Evolutionary conservation across 2,888 invertebrate genomes (phyloP), one percentile per base, ranked within the genome.

Genomic region (Sabellastarte sp.): DNA sequence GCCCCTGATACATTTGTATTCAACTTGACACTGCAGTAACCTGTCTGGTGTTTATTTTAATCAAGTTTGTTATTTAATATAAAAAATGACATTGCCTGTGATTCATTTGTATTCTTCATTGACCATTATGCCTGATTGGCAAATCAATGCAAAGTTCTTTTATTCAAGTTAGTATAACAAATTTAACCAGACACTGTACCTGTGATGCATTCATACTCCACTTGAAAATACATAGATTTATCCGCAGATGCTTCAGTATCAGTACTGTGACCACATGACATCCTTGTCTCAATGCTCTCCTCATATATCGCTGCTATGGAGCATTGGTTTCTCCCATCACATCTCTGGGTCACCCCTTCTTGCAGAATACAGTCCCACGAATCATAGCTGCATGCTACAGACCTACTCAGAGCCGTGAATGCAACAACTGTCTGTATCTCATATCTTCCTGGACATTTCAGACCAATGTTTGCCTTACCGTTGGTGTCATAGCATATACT

Each of bases 341-440:
- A 57, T 32, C 20, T 29, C 20, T 5, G 30, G 32, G 32, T 57
- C 20, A 5, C 3, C 32, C 57, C 57, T 31, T 31, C 57, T n/a
- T 57, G 57, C 3, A 26, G 20, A 29, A 57, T 31, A 31, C 57
- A 57, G 57, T 57, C 57, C 57, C 57, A 57, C 3, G 57, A 26
- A 10, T 57, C 31, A 32, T 57, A 57, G 4, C 30, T 30, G 20
- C 57, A 57, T n/a, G 32, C n/a, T 29, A 20, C 31, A 10, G 57
- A 30, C 1, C 32, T 29, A 57, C 57, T 57, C 24, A 57, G 24
- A 32, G 30, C 57, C 20, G 57, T 26, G 24, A 57, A 57, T 30
- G 57, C 57, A 20, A 31, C 26, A 5, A 32, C 24, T 2, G 57
- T 31, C 32, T 31, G 30, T 26, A 57, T 30, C 30, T 57, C 30